Percentiles rank a stretch among this genome's conserved stretches.
Conservation (phyloP, 2,888 invertebrate genomes). For the Amphipoea lucens region DNA sequence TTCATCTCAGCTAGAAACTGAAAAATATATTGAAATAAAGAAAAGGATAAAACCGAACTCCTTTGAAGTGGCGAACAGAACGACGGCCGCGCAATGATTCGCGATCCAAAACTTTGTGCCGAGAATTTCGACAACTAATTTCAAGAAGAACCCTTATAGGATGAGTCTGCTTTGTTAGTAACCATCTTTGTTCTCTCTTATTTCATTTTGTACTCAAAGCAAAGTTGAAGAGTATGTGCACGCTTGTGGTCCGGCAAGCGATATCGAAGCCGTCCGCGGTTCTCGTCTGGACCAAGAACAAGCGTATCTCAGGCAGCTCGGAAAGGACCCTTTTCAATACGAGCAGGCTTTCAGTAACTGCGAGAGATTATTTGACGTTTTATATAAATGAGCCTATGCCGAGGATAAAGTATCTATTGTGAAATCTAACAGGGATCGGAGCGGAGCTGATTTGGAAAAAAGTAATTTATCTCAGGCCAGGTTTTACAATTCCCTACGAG, state of each 20-base stretch:
- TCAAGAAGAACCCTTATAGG: constrained; percentile 56
- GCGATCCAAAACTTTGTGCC: constrained; percentile 55
- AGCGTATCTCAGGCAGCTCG: constrained; percentile 55
- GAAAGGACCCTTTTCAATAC: constrained; percentile 70
- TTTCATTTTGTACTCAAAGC: constrained; percentile 51
- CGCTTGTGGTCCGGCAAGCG: constrained; percentile 56
- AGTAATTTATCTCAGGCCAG: constrained; percentile 59
- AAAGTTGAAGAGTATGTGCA: constrained; percentile 38
- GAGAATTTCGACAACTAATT: constrained; percentile 66
- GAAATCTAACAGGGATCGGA: constrained; percentile 54
- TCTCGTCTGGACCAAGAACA: constrained; percentile 59
- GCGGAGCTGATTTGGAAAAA: constrained; percentile 57
- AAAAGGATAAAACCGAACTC: constrained; percentile 64
- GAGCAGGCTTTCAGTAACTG: constrained; percentile 66
- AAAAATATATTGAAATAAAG: constrained; percentile 65
- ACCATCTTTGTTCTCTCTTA: constrained; percentile 60
- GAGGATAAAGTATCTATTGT: constrained; percentile 70
- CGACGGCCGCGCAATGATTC: constrained; percentile 47
- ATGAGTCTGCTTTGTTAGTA: constrained; percentile 50
- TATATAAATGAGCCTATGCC: constrained; percentile 70
- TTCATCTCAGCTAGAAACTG: constrained; percentile 54
- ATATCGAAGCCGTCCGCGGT: constrained; percentile 50
- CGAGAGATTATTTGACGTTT: constrained; percentile 72
- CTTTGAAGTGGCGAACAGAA: constrained; percentile 62
- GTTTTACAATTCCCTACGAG: constrained; percentile 52